A percentile compares a stretch with the other conserved stretches of the same genome.
Conservation (phyloP, 2,888 invertebrate species). For the Sicus ferrugineus region DNA sequence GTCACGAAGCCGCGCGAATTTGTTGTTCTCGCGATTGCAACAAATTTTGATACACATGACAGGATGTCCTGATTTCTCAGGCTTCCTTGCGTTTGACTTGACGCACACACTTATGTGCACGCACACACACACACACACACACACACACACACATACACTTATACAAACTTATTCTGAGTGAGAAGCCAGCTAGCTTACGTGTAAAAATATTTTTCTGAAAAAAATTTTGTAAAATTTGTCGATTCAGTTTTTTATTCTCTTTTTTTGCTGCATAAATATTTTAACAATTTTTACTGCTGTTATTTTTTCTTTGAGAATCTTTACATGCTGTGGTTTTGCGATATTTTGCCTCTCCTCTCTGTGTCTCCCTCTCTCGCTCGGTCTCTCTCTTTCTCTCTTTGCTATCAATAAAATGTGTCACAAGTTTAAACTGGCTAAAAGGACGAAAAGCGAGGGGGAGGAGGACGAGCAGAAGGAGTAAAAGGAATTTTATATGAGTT, state of each 20-base stretch:
- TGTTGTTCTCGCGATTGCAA: slow-evolving; percentile 3
- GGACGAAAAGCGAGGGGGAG: background rate
- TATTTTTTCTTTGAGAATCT: background rate
- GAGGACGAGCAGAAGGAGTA: too few relatives aligned
- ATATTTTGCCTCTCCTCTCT: too few relatives aligned
- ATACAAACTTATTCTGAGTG: background rate
- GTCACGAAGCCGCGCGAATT: slow-evolving; percentile 8
- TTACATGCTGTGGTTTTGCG: too few relatives aligned
- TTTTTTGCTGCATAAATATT: background rate
- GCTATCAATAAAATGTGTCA: background rate
- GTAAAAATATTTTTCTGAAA: background rate
- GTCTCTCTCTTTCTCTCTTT: background rate
- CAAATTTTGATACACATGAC: background rate
- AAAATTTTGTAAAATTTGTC: background rate
- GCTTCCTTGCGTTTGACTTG: background rate
- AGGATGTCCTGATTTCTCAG: background rate
- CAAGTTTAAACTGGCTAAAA: background rate
- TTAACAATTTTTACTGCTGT: background rate
- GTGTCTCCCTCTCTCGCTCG: too few relatives aligned
- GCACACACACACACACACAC: background rate
- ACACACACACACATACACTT: background rate
- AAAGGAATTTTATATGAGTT: background rate
- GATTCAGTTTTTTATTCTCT: background rate
- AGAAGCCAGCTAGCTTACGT: too few relatives aligned
- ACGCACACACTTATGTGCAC: background rate